Base-by-base conservation (phyloP, 2,888 invertebrate species). In the Cecidostiba fungosa region DNA sequence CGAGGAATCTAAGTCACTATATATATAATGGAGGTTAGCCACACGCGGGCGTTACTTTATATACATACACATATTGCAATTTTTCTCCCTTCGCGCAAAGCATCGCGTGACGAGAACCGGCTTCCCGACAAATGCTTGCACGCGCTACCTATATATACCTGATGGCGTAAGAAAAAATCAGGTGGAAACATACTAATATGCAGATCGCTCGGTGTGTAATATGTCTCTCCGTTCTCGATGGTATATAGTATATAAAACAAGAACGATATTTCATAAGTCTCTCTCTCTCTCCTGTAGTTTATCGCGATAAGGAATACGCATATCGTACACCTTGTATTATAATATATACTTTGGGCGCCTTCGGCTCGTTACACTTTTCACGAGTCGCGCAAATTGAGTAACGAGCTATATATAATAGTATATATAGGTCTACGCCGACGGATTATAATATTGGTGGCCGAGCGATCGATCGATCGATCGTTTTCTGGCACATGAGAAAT, bases 301-400 rank as follows among this genome's bases (percentile, higher is more conserved):
- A 84, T 79, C 73, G 54, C 79, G 79, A 84, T 84, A 84, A 84
- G 79, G 74, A 29, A 23, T 29, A 29, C 81, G 81, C 81, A 73
- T 73, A 59, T 73, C 73, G 26, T 39, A 47, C 66, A 74, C 74
- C 23, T 50, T 47, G 47, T 26, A 26, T 6, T n/a, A 59, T 23
- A 16, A 59, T 36, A 77, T 32, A 32, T 14, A 62, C 77, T 77
- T 62, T 62, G 32, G 59, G 82, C 62, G 66, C 26, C 66, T 66
- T 26, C 29, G 66, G 66, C 66, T 32, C 62, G 73, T 84, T 59
- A n/a, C 23, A 43, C 73, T 84, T 62, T 73, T 84, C 73, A 73
- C 62, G 47, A 78, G 62, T 39, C 73, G 19, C 54, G 62, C 36
- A 29, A 77, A 83, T 78, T 84, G 84, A 84, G 84, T 47, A 84